Base-by-base conservation (phyloP, 2,113 vertebrate species). In the Aegotheles bennettii region DNA sequence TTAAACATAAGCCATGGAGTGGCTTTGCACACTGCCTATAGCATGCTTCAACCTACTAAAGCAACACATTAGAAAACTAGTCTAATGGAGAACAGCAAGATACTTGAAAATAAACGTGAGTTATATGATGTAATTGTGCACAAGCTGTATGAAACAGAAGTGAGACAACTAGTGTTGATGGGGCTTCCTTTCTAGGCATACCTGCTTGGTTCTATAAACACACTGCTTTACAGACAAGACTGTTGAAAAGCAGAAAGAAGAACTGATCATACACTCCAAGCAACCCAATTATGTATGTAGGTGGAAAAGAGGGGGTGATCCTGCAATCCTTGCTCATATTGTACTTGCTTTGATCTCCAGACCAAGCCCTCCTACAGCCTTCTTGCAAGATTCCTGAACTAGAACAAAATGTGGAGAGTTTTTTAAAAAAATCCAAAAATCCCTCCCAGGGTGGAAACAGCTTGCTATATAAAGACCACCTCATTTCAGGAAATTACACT, bases 401-500 rank as follows among this genome's bases (percentile, higher is more conserved):
- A 28, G 0, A 16, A 33, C 35, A 87, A 73, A 76, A 51, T 9
- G 11, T 0, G 15, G 38, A 48, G 23, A 63, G 13, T 5, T 17
- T 54, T 54, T 11, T 16, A 19, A 67, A 61, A 42, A n/a, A 84
- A 21, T 2, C 11, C 2, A 11, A 40, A 70, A 86, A 35, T 33
- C 48, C 31, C 25, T 71, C 21, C 25, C 1, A 33, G 73, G 54
- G 38, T 61, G 50, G 53, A 89, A 95, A 87, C 76, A 54, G 19
- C 13, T 84, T 60, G 36, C 70, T 85, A 16, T 76, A 79, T 84
- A 96, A 95, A 95, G 83, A 79, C 43, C 75, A 94, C 47, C 47
- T 42, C 59, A 40, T 92, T 83, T 87, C 68, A 73, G 77, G 63
- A 95, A 96, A 92, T 42, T 71, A 77, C 80, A 76, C 91, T 43